Conservation (phyloP, 1,140 invertebrate genomes). For the Drosophila sproati region DNA sequence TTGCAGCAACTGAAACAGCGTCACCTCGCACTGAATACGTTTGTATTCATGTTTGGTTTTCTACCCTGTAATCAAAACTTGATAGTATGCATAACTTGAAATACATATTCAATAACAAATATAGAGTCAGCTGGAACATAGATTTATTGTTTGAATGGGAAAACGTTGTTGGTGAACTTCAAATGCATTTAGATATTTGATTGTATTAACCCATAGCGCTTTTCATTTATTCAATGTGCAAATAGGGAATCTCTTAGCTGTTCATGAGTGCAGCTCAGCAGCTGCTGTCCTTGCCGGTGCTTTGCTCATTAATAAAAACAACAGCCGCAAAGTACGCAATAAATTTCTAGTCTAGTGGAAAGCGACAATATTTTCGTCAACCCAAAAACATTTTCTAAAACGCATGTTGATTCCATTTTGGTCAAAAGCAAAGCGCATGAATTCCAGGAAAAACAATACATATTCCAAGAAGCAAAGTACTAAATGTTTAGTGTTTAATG, state of each 20-base stretch:
- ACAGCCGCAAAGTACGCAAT: constrained; percentile 76
- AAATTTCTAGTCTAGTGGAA: constrained; percentile 59
- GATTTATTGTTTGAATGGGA: no score
- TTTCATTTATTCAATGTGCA: no score
- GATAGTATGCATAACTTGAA: neutral
- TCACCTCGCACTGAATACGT: constrained; percentile 54
- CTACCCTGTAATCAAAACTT: constrained; percentile 4
- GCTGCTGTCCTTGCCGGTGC: constrained; percentile 16
- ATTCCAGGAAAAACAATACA: neutral
- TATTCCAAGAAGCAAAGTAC: neutral
- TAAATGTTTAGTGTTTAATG: neutral
- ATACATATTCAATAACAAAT: no score
- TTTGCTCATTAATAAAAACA: constrained; percentile 77
- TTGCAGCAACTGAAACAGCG: constrained; percentile 49
- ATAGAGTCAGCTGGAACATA: no score
- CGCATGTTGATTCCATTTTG: neutral
- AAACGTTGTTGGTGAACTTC: no score
- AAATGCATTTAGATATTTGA: no score
- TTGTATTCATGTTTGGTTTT: constrained; percentile 54
- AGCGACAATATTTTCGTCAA: constrained; percentile 40
- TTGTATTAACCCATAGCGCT: no score
- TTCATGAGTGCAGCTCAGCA: neutral
- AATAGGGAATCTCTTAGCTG: neutral
- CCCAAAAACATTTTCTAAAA: constrained; percentile 9
- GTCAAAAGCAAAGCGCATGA: neutral